Evolutionary conservation across 1,140 invertebrate genomes (phyloP), one percentile per base, ranked within the genome.

Genomic region (Drosophila gunungcola): DNA sequence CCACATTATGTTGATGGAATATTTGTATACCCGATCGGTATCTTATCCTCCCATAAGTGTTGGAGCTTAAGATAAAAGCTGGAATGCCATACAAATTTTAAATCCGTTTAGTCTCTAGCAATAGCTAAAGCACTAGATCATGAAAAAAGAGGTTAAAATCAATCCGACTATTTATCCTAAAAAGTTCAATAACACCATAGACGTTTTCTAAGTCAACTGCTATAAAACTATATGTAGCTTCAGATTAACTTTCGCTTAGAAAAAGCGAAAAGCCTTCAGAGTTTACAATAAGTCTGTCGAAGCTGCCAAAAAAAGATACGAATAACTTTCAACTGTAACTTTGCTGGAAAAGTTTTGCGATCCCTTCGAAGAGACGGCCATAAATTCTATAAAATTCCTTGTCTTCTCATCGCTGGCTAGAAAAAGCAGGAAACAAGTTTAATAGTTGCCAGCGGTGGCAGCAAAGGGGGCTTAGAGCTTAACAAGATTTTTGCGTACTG

Each of bases 351-450:
- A 84, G 69, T 46, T 81, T 83, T 80, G 78, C 57, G 82, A 85
- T 85, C 82, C 82, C 83, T 82, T 49, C 75, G 55, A 73, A 78
- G 73, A 88, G 79, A 75, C 68, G 65, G 73, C 79, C 79, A 88
- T 88, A 88, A 88, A 88, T 89, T 88, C 84, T 80, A 80, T 83
- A 62, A 89, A 89, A 88, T 86, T 72, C 63, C 75, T 72, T 43
- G 36, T 48, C 67, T 13, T n/a, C 3, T 6, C 45, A 48, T 39
- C 36, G 13, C 27, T n/a, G 10, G 36, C 45, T 48, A 9, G 60
- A 69, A 80, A 78, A 67, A 78, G 62, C 70, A 83, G 72, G 84
- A 89, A 88, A 83, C 84, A 88, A 89, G 83, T 89, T 88, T 83
- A 88, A 88, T 88, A 82, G 82, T 88, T 77, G 64, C 72, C 61